Evolutionary conservation across 2,797 vertebrate species (phyloP), one percentile per base, ranked within the genome.

Genomic region (Sebastes steindachneri): DNA sequence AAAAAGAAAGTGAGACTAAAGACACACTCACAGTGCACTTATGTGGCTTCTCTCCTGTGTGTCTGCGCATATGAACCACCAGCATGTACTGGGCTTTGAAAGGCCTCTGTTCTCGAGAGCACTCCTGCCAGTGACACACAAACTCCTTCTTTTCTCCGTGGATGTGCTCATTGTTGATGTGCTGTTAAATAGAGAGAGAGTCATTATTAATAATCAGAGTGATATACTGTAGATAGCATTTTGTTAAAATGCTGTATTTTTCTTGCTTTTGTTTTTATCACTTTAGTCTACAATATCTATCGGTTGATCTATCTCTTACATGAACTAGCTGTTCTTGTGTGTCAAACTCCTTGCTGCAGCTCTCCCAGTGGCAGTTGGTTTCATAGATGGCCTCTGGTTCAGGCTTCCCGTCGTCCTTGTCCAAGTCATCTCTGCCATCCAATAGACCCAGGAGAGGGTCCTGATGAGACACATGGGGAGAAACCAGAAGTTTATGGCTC

Each of bases 71-170:
- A 92, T 99, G 99, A 73, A 99, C 99, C 91, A 99, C 99, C 89
- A 99, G 83, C 99, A 99, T 99, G 91, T 99, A 99, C 95, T 99
- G 98, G 12, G 98, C 98, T 90, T 99, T 99, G 95, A 99, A 99
- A 57, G 99, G 98, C 35, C 98, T 93, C 93, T 98, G 98, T 86
- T 99, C 98, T 73, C 98, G 94, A 23, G 98, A 99, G 60, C 98
- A 99, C 2, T 98, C 97, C 64, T 95, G 95, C 98, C 98, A 99
- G 84, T 99, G 98, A 90, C 99, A 99, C 88, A 99, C 98, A 29
- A 99, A 99, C 93, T 99, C 98, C 94, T 99, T 99, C 95, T 98
- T 98, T 91, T 99, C 98, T 5, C 98, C 98, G 0, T 99, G 99
- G 94, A 99, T 99, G 85, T 99, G 99, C 83, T 99, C 99, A 0